Evolutionary conservation across 2,797 vertebrate genomes (phyloP), one percentile per base, ranked within the genome.

Genomic region (Amniataba percoides): DNA sequence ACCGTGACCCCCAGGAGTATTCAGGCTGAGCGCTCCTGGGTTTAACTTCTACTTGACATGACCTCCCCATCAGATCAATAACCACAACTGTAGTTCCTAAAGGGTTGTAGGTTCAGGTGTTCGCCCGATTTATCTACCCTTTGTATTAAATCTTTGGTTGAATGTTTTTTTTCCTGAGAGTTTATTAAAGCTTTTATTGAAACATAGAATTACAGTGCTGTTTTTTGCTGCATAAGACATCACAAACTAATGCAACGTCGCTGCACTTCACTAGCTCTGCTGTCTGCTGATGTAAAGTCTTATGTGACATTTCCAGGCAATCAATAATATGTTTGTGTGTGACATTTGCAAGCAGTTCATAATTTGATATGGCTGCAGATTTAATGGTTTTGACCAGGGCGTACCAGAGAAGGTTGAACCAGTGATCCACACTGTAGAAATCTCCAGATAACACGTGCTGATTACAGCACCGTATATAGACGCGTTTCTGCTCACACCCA

Each of bases 311-410:
- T 93, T 92, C 74, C 81, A 75, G 69, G 74, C 62, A 78, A 89
- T 93, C 91, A 75, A 93, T 93, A 91, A 60, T 84, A 78, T 79
- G 63, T 88, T 89, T 84, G 89, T 86, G 77, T 78, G 78, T 92
- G 91, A 89, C 90, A 93, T 92, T 92, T 93, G 77, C 83, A 83
- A 88, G 82, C 79, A 83, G 70, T 80, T 90, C 62, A 89, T 89
- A 88, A 92, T 90, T 91, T 82, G 51, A 39, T 77, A 62, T 27
- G 53, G 51, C 81, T 84, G 62, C 62, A 74, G 71, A 74, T 87
- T 81, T 89, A 88, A 86, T 85, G 78, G 80, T 81, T 91, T 86
- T 85, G 87, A 87, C 88, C 83, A 78, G 21, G 70, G 76, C 60
- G 66, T 71, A 63, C 59, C 53, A 56, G 51, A 75, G 73, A 89